These are phyloP conservation scores for Noctua pronuba DNA, from an alignment of 2,888 invertebrate genomes.

Conservation along the genomic window DNA sequence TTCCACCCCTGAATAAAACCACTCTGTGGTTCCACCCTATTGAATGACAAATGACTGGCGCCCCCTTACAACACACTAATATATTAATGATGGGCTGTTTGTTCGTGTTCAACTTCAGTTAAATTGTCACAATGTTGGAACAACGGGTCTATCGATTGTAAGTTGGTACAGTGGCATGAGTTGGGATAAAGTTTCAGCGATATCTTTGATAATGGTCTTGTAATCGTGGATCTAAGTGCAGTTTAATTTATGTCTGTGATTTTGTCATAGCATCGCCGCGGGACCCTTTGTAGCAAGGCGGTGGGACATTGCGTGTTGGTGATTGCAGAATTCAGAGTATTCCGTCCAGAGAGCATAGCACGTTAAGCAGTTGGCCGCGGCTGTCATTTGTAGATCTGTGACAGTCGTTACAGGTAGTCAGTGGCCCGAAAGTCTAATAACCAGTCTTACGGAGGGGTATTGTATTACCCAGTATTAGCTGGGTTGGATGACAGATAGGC, in stretches of 20 bases:
- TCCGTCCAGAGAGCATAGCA: background rate
- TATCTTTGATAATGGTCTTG: background rate
- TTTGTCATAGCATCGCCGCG: background rate
- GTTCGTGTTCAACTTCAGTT: slow-evolving; percentile 36
- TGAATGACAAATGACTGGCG: slow-evolving; percentile 49
- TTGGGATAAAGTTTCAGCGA: slow-evolving; percentile 6
- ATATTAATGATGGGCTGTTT: slow-evolving; percentile 43
- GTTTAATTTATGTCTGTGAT: slow-evolving; percentile 27
- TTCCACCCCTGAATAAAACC: background rate
- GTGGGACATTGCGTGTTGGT: background rate
- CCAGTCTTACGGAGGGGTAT: too few species aligned
- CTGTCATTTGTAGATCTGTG: too few species aligned
- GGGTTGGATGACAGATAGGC: too few species aligned
- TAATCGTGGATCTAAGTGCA: slow-evolving; percentile 6
- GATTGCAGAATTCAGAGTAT: background rate
- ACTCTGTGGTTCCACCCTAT: background rate
- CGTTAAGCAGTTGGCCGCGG: too few species aligned
- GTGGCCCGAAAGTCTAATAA: too few species aligned
- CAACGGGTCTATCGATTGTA: slow-evolving; percentile 13
- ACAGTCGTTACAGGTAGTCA: too few species aligned
- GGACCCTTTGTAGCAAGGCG: background rate
- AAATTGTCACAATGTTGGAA: slow-evolving; percentile 23
- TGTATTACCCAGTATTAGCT: too few species aligned
- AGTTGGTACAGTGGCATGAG: slow-evolving; percentile 1
- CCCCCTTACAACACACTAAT: slow-evolving; percentile 22